Conservation (phyloP, 1,140 invertebrate species). For the Meloidogyne floridensis region DNA sequence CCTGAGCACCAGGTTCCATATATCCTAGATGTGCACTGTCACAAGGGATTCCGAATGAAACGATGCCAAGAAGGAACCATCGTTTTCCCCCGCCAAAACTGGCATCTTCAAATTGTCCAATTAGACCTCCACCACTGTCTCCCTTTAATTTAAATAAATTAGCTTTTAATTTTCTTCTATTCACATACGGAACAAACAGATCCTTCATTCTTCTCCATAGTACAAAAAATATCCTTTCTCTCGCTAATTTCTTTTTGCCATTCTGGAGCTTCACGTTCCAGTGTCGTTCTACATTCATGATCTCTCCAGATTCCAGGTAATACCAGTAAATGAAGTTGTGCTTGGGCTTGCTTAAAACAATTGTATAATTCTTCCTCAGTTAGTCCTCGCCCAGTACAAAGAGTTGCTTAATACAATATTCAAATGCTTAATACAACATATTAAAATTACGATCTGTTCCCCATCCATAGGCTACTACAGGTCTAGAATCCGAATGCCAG, state of each 20-base stretch:
- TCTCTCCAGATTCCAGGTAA: constrained; percentile 18
- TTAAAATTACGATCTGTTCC: background rate
- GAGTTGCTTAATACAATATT: too few relatives aligned
- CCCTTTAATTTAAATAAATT: background rate
- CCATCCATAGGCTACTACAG: constrained; percentile 12
- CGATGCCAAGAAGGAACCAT: constrained; percentile 17
- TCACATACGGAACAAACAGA: background rate
- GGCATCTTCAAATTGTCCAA: constrained; percentile 24
- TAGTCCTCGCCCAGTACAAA: background rate
- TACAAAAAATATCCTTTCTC: constrained; percentile 8
- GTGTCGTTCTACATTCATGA: background rate
- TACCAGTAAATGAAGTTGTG: background rate
- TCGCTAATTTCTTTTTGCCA: too few relatives aligned
- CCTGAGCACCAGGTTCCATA: background rate
- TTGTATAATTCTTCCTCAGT: too few relatives aligned
- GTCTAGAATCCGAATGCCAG: background rate
- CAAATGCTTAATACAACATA: too few relatives aligned
- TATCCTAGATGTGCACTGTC: background rate
- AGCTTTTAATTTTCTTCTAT: background rate
- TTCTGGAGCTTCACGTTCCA: too few relatives aligned
- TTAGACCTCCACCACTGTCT: constrained; percentile 18
- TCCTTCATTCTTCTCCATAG: background rate
- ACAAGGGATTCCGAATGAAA: constrained; percentile 1
- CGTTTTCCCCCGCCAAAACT: constrained; percentile 8
- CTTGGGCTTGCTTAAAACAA: background rate